Evolutionary conservation across 2,797 vertebrate species (phyloP), one percentile per base, ranked within the genome.

Genomic region (Oophaga sylvatica): DNA sequence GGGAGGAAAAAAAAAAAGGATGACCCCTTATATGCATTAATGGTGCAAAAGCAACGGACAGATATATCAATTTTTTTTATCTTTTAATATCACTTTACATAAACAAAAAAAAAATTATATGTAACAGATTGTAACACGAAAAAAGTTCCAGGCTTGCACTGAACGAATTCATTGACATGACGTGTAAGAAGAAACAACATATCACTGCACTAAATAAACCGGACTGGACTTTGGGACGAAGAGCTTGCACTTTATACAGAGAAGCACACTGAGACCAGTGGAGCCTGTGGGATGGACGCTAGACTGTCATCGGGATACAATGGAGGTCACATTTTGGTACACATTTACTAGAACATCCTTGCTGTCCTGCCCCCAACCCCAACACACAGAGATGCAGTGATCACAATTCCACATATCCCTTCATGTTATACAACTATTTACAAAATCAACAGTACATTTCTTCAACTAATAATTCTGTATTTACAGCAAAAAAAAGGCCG

Each of bases 241-340:
- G 97, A 97, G 96, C 95, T 97, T 98, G 97, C 97, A 99, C 98
- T 98, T 97, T 96, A 97, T 99, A 99, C 97, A 99, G 97, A 95
- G 97, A 98, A 98, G 96, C 97, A 99, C 98, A 98, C 97, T 97
- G 26, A 26, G 26, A 26, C 26, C 26, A 26, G 26, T 26, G 26
- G 97, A 97, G 95, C 97, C 95, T 96, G 96, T 98, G 97, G 98
- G 96, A 94, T 97, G 95, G 97, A 98, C 97, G 97, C 97, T 96
- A 97, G 97, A 99, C 97, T 97, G 97, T 96, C 97, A 96, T 97
- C 71, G n/a, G 71, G 97, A 97, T 98, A 99, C 97, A 97, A 97
- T 97, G 97, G 97, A 97, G 97, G 99, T 99, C 98, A 99, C 98
- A 99, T 99, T 99, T 95, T 98, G 97, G 97, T 98, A 98, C 98